Evolutionary conservation across 2,888 invertebrate genomes (phyloP), one percentile per base, ranked within the genome.

Genomic region (Pachydiplax longipennis): DNA sequence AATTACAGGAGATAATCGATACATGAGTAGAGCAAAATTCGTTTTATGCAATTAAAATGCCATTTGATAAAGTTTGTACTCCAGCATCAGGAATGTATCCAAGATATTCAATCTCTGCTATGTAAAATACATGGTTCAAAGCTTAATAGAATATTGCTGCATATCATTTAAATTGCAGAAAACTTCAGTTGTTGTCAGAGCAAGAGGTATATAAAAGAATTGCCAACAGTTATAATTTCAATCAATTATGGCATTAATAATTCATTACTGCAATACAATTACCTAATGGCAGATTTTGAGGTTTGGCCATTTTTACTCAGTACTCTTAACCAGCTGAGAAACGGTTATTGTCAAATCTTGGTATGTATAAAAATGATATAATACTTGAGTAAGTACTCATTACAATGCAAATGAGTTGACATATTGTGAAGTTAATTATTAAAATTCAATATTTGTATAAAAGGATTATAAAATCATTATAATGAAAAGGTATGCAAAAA

Each of bases 341-440:
- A 35, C 25, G 15, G 87, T 87, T 87, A 87, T 87, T 87, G 87
- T 87, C 87, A 53, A 87, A 87, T 87, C 58, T 87, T 65, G 61
- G 35, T 65, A 65, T 87, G 40, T 87, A 87, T 58, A 87, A 87
- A 87, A 87, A 87, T 61, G 31, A 58, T 40, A 37, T 87, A 31
- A 87, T 87, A n/a, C 61, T 61, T 65, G 31, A 58, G 37, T 58
- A 87, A n/a, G 37, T 87, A 61, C 61, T 87, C 37, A 87, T 87
- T 87, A 87, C 37, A 31, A 58, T 65, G 37, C 61, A 87, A 87
- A 37, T 31, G 87, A 58, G 58, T 61, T n/a, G 58, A 61, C 18
- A 87, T 37, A 37, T 87, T 61, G 22, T 37, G 18, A 87, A 87
- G 87, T 58, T 37, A 87, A 22, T 87, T 40, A 61, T 58, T 31